These are phyloP conservation scores for Euplagia quadripunctaria DNA, from an alignment of 2,888 invertebrate species.

Conservation along the genomic window DNA sequence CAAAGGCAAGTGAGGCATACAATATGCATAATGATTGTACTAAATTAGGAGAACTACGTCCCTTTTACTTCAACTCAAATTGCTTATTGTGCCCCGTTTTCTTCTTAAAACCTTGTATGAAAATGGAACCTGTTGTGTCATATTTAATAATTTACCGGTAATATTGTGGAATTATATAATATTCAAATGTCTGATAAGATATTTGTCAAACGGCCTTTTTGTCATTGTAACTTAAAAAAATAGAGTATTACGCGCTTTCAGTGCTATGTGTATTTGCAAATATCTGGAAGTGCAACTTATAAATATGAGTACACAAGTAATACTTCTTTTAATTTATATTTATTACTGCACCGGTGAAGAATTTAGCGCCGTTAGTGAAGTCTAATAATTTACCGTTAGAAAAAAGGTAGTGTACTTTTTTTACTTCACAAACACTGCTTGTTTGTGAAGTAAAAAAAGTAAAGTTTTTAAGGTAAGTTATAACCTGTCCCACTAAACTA, in stretches of 20 bases:
- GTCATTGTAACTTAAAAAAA: too few relatives aligned
- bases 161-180: conserved; percentile 39
- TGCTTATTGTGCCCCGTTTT: conserved; percentile 76
- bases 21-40: conserved; percentile 85
- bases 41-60: conserved; percentile 78
- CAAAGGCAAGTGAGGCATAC: conserved; percentile 77
- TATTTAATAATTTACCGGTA: conserved; percentile 53
- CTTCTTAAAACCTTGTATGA: conserved; percentile 48
- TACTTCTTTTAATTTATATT: background rate
- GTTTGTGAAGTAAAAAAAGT: background rate
- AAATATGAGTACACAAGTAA: background rate
- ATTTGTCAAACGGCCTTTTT: conserved; percentile 3
- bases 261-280: background rate
- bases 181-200: conserved; percentile 25
- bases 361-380: too few relatives aligned
- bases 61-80: conserved; percentile 75
- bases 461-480: too few relatives aligned
- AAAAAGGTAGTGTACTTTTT: background rate
- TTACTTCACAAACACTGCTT: too few relatives aligned
- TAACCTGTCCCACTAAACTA: too few relatives aligned
- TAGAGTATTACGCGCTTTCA: background rate
- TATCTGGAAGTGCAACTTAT: background rate
- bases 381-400: background rate
- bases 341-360: too few relatives aligned
- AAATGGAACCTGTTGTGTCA: conserved; percentile 45